Conservation (phyloP, 37 sponge, comb jelly and placozoan species). For the Halisarca cf. caerulea region DNA sequence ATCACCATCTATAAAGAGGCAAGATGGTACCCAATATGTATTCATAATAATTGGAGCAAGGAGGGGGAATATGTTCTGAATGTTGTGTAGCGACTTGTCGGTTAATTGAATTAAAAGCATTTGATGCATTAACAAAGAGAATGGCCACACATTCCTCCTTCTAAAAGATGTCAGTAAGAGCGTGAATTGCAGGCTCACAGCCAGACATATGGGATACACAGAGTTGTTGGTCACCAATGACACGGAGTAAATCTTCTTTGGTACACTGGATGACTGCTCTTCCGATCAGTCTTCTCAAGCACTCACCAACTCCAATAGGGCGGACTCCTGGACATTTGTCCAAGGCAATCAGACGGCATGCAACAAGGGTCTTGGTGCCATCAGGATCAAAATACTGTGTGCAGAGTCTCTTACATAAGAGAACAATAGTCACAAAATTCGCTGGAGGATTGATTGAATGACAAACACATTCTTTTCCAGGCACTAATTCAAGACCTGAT, state of each 20-base stretch:
- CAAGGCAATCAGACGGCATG: slow-evolving; percentile 23
- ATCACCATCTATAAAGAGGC: slow-evolving; percentile 15
- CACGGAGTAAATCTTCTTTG: background rate
- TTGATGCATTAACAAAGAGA: slow-evolving; percentile 17
- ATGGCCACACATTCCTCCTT: slow-evolving; percentile 8
- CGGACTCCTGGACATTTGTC: slow-evolving; percentile 22
- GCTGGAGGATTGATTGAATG: background rate
- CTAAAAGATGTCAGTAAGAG: slow-evolving; percentile 19
- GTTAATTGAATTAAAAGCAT: slow-evolving; percentile 35
- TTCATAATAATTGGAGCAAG: slow-evolving; percentile 20
- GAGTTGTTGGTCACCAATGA: slow-evolving; percentile 19
- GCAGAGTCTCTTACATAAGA: slow-evolving; percentile 10
- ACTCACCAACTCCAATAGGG: slow-evolving; percentile 3
- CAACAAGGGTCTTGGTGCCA: slow-evolving; percentile 9
- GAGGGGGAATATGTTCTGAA: slow-evolving; percentile 8
- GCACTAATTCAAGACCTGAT: no score
- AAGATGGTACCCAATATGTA: background rate
- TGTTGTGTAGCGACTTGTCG: slow-evolving; percentile 13
- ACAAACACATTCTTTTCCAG: background rate
- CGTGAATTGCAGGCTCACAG: slow-evolving; percentile 27
- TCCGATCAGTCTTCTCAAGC: slow-evolving; percentile 18
- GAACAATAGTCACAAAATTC: background rate
- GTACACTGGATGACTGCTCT: slow-evolving; percentile 23
- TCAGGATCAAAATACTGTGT: background rate
- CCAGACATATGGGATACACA: slow-evolving; percentile 20